Evolutionary conservation across 2,888 invertebrate species (phyloP).

Genomic region (Cerceris rybyensis): DNA sequence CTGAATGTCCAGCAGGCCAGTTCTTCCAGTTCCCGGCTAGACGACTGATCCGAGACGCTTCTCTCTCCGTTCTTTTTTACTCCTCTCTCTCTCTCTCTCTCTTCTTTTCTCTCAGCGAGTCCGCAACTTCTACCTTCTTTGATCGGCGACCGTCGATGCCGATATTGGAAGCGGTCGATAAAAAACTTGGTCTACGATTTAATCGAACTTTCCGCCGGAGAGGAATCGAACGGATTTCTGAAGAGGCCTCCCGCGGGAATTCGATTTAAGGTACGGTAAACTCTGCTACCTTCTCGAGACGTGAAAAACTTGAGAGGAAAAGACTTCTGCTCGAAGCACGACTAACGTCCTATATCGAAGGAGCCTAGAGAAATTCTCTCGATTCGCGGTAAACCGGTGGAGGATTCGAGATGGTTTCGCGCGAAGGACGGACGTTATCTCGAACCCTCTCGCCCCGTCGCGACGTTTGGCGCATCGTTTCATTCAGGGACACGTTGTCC

Average conservation of each 20-base stretch:
- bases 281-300: too few relatives aligned
- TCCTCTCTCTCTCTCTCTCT: too few relatives aligned
- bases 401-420: conserved; percentile 39
- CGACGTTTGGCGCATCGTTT: conserved; percentile 31
- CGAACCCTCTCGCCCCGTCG: conserved; percentile 22
- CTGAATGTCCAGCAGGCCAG: conserved; percentile 38
- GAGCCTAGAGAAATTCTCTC: neutral
- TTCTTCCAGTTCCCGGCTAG: conserved; percentile 39
- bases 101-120: too few relatives aligned
- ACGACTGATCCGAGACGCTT: conserved; percentile 7
- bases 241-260: too few relatives aligned
- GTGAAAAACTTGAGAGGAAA: too few relatives aligned
- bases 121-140: too few relatives aligned
- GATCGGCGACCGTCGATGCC: neutral
- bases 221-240: conserved; percentile 2
- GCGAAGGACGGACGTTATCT: conserved; percentile 41
- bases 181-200: conserved; percentile 7
- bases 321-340: too few relatives aligned
- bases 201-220: conserved; percentile 19
- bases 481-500: conserved; percentile 32
- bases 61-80: neutral
- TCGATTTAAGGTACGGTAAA: too few relatives aligned
- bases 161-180: neutral
- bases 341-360: too few relatives aligned
- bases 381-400: conserved; percentile 20